Conservation (phyloP, 2,113 vertebrate genomes). For the Limanda limanda region DNA sequence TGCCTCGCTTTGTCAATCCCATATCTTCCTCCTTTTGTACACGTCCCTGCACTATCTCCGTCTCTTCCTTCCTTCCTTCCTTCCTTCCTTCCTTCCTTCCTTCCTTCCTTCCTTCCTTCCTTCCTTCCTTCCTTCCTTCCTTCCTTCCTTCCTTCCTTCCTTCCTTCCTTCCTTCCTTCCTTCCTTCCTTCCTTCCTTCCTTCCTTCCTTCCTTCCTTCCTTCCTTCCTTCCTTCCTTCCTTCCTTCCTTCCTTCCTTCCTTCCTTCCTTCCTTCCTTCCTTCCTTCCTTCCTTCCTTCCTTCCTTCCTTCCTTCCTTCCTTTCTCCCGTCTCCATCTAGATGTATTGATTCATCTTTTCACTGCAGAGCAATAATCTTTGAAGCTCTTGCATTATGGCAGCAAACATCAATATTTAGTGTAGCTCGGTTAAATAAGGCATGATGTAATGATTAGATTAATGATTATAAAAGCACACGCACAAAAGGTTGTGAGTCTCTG, state of each 20-base stretch:
- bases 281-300: no score
- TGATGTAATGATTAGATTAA: constrained; percentile 18
- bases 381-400: constrained; percentile 9
- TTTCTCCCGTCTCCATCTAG: not conserved
- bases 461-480: constrained; percentile 26
- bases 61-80: not conserved
- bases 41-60: not conserved
- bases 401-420: constrained; percentile 20
- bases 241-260: not conserved
- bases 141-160: not conserved
- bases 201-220: not conserved
- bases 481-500: not conserved
- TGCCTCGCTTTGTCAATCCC: not conserved
- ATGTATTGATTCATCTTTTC: constrained; percentile 27
- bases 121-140: not conserved
- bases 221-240: not conserved
- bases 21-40: not conserved
- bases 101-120: not conserved
- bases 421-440: constrained; percentile 29
- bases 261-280: no score
- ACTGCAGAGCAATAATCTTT: constrained; percentile 29
- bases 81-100: not conserved
- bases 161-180: no score
- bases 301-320: not conserved
- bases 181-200: not conserved